phyloP scores from a whole-genome alignment of 23 tunicate genomes.

The Styela clava region DNA sequence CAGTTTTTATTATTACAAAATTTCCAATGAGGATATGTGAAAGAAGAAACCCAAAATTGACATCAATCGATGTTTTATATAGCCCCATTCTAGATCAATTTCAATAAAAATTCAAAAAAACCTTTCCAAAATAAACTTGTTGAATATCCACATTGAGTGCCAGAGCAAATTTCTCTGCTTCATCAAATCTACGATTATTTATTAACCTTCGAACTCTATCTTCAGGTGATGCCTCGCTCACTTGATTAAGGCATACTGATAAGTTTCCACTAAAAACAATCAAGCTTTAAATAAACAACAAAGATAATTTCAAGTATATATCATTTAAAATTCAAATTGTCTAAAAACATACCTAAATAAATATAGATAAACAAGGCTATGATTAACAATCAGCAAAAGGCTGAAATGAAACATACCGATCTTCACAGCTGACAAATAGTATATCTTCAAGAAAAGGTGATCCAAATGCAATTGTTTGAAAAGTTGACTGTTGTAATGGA shows the following conservation, averaged over 20 bases:
- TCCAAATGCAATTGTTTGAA: background rate
- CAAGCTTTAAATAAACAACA: no score
- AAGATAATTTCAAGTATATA: no score
- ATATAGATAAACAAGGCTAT: no score
- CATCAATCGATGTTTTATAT: no score
- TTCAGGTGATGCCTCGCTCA: conserved; percentile 59
- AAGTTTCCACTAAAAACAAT: background rate
- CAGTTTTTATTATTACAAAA: no score
- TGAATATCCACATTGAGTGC: background rate
- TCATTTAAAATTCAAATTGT: no score
- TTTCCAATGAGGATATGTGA: no score
- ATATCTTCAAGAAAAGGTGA: background rate
- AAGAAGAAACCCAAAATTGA: no score
- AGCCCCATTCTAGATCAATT: no score
- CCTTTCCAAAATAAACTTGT: background rate
- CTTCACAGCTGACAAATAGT: background rate
- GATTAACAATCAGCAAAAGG: no score
- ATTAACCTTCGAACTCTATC: conserved; percentile 36
- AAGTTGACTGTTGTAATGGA: background rate
- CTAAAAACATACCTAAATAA: no score
- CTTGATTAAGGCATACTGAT: background rate
- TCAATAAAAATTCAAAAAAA: no score
- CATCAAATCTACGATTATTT: conserved; percentile 40
- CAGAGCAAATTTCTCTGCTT: conserved; percentile 58
- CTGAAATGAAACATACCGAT: background rate